phyloP scores from a whole-genome alignment of 2,888 invertebrate species.

The Tachina fera region DNA sequence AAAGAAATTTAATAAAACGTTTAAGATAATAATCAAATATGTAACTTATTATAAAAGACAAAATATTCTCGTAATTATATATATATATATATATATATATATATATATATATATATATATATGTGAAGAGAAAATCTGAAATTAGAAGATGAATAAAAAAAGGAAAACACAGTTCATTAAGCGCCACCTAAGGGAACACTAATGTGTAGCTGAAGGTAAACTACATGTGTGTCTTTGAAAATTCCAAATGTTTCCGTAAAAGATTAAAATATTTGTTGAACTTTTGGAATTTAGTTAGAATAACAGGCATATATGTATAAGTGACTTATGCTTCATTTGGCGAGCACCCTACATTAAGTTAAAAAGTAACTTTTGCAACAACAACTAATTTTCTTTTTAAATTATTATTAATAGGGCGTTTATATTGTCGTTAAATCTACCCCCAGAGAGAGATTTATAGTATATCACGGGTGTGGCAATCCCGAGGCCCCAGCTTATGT shows the following conservation, averaged over 20 bases:
- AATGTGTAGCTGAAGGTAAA: conserved; percentile 26
- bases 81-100: no score
- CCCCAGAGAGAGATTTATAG: no score
- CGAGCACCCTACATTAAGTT: no score
- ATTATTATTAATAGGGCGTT: no score
- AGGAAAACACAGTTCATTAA: conserved; percentile 60
- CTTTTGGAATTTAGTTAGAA: background rate
- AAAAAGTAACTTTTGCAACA: no score
- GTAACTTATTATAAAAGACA: conserved; percentile 11
- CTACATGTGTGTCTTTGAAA: conserved; percentile 10
- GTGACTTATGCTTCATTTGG: no score
- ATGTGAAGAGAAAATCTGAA: conserved; percentile 13
- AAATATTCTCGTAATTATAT: background rate
- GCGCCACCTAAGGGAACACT: conserved; percentile 66
- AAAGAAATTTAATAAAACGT: conserved; percentile 74
- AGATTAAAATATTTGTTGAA: conserved; percentile 7
- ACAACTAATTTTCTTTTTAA: no score
- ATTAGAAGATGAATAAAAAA: conserved; percentile 29
- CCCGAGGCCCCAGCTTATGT: no score
- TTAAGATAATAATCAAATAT: conserved; percentile 71
- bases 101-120: no score
- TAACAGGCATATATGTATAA: background rate
- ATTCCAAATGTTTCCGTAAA: conserved; percentile 46
- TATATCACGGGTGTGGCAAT: no score
- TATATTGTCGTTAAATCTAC: no score